Evolutionary conservation across 2,888 invertebrate species (phyloP).

Genomic region (Criorhina ranunculi): DNA sequence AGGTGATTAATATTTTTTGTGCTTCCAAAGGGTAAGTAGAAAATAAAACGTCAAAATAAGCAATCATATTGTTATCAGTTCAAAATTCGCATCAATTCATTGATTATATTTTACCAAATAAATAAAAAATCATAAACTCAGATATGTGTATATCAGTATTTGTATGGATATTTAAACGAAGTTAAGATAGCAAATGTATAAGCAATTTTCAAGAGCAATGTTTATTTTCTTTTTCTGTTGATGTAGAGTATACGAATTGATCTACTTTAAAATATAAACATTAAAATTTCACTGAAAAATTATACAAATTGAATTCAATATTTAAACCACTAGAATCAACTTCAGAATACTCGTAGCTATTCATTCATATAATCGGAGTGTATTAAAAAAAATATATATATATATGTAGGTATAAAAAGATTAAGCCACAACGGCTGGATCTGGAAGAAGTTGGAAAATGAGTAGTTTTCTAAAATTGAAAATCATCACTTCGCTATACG

Average conservation of each 20-base stretch:
- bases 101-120: background rate
- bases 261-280: too few relatives aligned
- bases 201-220: background rate
- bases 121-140: background rate
- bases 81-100: background rate
- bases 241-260: too few relatives aligned
- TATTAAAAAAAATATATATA: background rate
- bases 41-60: background rate
- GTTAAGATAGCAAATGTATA: background rate
- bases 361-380: background rate
- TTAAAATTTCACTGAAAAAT: too few relatives aligned
- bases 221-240: too few relatives aligned
- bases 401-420: background rate
- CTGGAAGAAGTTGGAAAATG: conserved; percentile 8
- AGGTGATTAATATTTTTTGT: background rate
- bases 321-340: too few relatives aligned
- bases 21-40: background rate
- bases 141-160: too few relatives aligned
- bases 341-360: background rate
- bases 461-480: background rate
- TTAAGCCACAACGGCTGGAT: background rate
- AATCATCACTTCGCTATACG: too few relatives aligned
- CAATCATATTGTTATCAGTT: conserved; percentile 10
- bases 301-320: too few relatives aligned
- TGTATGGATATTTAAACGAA: too few relatives aligned